Evolutionary conservation across 2,888 invertebrate genomes (phyloP), one percentile per base, ranked within the genome.

Genomic region (Eremobia ochroleuca): DNA sequence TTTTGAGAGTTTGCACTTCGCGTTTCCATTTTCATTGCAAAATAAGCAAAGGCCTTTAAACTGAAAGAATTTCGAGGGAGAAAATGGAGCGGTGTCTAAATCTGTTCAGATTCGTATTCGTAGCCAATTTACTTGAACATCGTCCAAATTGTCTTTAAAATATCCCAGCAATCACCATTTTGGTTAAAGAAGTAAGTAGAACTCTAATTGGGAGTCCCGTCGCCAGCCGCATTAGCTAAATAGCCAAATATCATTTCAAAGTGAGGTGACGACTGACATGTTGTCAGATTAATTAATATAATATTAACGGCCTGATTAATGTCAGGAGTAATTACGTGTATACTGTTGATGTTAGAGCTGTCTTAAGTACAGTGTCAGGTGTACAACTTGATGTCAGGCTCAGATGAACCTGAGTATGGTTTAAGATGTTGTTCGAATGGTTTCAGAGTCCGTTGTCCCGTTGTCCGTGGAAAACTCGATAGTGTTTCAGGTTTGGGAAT

Each of bases 111-210:
- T 61, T 77, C 73, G 76, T 66, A 62, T 75, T 75, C 76, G 73
- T 49, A 78, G 77, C 73, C 66, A 88, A 88, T 83, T 81, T 86
- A 73, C 79, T 79, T 81, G 79, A 75, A 73, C 74, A 79, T 79
- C 77, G 81, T 67, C 59, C 73, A 82, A 82, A 85, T 80, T 81
- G 74, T 82, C 82, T 85, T 76, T 77, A 80, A 86, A 88, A 77
- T 76, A 76, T 76, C 55, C 72, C 31, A 69, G 85, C 85, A 82
- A 88, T 88, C 77, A 84, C 76, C 74, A 86, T 88, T 83, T 87
- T 78, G 77, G 78, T 79, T 59, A 65, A 76, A 76, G 64, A 66
- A 67, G 80, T 74, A 85, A 77, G 79, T 85, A 81, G 81, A 78
- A 86, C 71, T 81, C 69, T 81, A 85, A 87, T 82, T 87, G 83